Conservation (phyloP, 2,888 invertebrate genomes). For the Lysandra coridon region DNA sequence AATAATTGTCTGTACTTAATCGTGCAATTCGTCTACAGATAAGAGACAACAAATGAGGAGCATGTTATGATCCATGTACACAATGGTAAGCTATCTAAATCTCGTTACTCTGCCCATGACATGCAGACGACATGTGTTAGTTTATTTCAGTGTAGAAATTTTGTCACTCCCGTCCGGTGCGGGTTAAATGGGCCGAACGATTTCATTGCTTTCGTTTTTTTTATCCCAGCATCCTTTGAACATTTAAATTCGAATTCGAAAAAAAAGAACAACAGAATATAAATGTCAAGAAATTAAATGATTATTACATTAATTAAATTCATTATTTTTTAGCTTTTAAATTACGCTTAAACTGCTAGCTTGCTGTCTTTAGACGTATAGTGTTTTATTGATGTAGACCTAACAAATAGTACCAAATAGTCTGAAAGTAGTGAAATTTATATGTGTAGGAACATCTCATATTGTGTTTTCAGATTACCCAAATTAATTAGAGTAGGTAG, state of each 20-base stretch:
- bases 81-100: slow-evolving; percentile 37
- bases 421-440: neutral
- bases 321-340: neutral
- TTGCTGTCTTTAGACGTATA: neutral
- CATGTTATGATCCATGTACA: slow-evolving; percentile 10
- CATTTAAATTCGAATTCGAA: slow-evolving; percentile 26
- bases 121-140: slow-evolving; percentile 71
- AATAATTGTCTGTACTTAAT: neutral
- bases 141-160: slow-evolving; percentile 77
- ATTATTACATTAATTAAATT: neutral
- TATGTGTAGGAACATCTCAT: neutral
- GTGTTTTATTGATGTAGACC: neutral
- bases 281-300: neutral
- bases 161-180: slow-evolving; percentile 79
- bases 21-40: neutral
- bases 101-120: slow-evolving; percentile 53
- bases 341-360: neutral
- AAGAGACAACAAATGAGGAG: neutral
- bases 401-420: neutral
- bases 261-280: neutral
- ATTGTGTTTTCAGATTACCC: no score
- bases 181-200: slow-evolving; percentile 77
- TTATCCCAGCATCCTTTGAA: slow-evolving; percentile 65
- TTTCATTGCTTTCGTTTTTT: slow-evolving; percentile 65
- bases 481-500: no score